Conservation (phyloP, 2,888 invertebrate species). For the Tolmerus cingulatus region DNA sequence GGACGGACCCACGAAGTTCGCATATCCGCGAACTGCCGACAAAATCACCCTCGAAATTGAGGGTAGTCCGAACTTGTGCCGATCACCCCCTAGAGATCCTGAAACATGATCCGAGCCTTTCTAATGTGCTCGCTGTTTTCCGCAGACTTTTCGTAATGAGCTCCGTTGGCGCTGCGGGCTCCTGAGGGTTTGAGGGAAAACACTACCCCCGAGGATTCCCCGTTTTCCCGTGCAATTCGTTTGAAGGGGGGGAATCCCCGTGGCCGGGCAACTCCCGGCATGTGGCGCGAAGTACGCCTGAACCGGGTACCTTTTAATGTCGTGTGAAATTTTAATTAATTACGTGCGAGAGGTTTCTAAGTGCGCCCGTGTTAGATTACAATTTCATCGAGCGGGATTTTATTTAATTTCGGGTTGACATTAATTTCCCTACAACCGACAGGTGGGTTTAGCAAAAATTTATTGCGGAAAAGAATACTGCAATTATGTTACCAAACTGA, state of each 20-base stretch:
- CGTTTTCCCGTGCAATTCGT: neutral
- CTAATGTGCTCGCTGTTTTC: neutral
- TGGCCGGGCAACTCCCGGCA: neutral
- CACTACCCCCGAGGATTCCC: neutral
- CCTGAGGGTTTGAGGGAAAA: neutral
- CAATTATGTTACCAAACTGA: neutral
- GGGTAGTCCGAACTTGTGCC: neutral
- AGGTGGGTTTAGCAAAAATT: neutral
- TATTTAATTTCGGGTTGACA: constrained; percentile 6
- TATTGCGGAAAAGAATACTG: neutral
- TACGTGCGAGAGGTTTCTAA: constrained; percentile 22
- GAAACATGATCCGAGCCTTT: neutral
- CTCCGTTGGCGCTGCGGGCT: neutral
- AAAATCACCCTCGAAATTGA: neutral
- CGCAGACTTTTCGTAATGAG: neutral
- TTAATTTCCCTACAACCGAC: neutral
- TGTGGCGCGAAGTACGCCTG: neutral
- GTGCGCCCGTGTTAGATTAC: constrained; percentile 21
- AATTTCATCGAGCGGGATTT: neutral
- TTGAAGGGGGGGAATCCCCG: neutral
- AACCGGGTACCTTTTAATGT: constrained; percentile 16
- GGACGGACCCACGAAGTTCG: neutral
- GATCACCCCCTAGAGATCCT: neutral
- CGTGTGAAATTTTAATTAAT: constrained; percentile 37
- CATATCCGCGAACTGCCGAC: neutral